These are phyloP conservation scores for Neoitamus cyanurus DNA, from an alignment of 2,888 invertebrate species.

Conservation along the genomic window DNA sequence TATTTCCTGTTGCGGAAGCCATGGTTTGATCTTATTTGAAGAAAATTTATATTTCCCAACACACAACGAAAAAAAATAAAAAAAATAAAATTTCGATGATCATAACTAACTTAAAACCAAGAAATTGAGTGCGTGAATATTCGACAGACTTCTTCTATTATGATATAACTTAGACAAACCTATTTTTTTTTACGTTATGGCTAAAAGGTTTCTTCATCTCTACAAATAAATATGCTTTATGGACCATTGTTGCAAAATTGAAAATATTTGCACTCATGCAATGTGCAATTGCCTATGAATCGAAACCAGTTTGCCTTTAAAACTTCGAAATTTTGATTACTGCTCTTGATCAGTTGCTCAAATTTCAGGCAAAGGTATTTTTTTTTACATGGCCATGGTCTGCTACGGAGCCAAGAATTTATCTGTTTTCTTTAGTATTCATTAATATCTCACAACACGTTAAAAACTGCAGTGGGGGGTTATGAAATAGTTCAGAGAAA, in stretches of 20 bases:
- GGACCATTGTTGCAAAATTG: neutral
- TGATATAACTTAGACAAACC: too few relatives aligned
- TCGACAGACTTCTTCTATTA: neutral
- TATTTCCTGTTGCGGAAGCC: neutral
- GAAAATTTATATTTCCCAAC: neutral
- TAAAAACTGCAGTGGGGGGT: neutral
- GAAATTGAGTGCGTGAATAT: neutral
- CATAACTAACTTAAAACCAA: neutral
- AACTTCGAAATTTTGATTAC: neutral
- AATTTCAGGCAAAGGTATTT: neutral
- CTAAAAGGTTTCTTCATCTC: neutral
- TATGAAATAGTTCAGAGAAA: neutral
- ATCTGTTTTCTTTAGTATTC: neutral
- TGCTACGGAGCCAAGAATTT: neutral
- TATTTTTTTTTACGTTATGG: neutral
- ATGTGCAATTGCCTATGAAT: neutral
- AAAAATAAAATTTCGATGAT: neutral
- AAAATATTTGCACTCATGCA: neutral
- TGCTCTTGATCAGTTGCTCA: neutral
- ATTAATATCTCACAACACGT: neutral
- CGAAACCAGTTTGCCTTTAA: neutral
- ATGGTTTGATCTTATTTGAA: neutral
- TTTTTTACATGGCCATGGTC: neutral
- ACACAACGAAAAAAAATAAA: neutral
- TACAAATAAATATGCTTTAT: neutral